Percentiles rank a stretch among this genome's conserved stretches.
Conservation (phyloP, 2,797 vertebrate species). For the Enteromius anoplus region DNA sequence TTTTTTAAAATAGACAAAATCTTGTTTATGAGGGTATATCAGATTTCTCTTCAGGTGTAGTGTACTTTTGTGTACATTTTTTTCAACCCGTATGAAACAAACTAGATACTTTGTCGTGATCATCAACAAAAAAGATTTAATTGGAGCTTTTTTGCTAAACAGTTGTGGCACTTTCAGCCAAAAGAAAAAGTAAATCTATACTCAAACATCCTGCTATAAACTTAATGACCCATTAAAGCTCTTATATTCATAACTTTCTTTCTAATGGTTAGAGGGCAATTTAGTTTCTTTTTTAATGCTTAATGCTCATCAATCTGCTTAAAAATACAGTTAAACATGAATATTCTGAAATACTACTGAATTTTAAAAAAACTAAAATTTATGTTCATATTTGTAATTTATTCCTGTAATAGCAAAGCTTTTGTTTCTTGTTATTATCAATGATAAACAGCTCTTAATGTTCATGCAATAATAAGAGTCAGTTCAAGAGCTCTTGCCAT, state of each 20-base stretch:
- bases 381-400: background rate
- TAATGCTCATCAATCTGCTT: background rate
- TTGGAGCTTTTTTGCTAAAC: background rate
- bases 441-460: background rate
- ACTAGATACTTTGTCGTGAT: background rate
- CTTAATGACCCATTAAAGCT: background rate
- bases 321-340: background rate
- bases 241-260: background rate
- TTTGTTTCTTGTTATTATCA: background rate
- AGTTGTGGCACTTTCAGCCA: background rate
- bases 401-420: background rate
- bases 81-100: too few relatives aligned
- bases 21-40: too few relatives aligned
- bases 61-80: too few relatives aligned
- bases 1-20: too few relatives aligned
- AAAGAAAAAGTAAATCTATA: too few relatives aligned
- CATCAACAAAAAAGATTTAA: background rate
- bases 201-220: background rate
- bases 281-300: background rate
- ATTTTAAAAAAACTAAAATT: background rate
- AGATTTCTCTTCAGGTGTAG: too few relatives aligned
- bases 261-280: background rate
- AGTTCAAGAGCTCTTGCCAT: background rate
- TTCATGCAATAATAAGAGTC: background rate
- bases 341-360: background rate